A percentile compares a stretch with the other conserved stretches of the same genome.
Conservation (phyloP, 2,113 vertebrate species). For the Channa argus region DNA sequence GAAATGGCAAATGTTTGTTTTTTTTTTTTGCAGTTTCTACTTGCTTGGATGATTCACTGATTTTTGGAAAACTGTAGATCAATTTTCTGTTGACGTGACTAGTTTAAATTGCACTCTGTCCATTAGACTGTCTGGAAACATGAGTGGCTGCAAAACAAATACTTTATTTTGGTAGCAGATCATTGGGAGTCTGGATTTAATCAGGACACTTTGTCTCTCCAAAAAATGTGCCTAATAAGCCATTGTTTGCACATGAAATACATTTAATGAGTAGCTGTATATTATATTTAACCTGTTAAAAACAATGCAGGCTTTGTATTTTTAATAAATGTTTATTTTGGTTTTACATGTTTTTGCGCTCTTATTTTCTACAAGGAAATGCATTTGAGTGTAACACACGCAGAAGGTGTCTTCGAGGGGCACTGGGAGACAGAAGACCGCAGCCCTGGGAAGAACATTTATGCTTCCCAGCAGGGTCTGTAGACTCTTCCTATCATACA, state of each 20-base stretch:
- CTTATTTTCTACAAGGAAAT: slow-evolving; percentile 37
- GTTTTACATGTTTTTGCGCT: slow-evolving; percentile 39
- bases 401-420: not conserved
- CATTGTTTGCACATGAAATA: not conserved
- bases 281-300: slow-evolving; percentile 6
- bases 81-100: not conserved
- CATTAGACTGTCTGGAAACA: slow-evolving; percentile 16
- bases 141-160: not conserved
- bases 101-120: not conserved
- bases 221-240: not conserved
- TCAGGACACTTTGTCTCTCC: slow-evolving; percentile 18
- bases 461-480: slow-evolving; percentile 92
- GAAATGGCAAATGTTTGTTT: not conserved
- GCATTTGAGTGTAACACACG: slow-evolving; percentile 12
- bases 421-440: no score
- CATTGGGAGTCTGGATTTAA: not conserved
- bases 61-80: not conserved
- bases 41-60: not conserved
- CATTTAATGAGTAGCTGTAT: slow-evolving; percentile 4
- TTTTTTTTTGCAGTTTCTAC: not conserved
- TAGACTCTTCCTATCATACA: slow-evolving; percentile 98
- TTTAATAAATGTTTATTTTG: slow-evolving; percentile 73
- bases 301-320: slow-evolving; percentile 41
- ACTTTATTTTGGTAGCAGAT: not conserved
- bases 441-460: slow-evolving; percentile 32